Base-by-base conservation (phyloP, 2,797 vertebrate species). In the Liparis tanakae region DNA sequence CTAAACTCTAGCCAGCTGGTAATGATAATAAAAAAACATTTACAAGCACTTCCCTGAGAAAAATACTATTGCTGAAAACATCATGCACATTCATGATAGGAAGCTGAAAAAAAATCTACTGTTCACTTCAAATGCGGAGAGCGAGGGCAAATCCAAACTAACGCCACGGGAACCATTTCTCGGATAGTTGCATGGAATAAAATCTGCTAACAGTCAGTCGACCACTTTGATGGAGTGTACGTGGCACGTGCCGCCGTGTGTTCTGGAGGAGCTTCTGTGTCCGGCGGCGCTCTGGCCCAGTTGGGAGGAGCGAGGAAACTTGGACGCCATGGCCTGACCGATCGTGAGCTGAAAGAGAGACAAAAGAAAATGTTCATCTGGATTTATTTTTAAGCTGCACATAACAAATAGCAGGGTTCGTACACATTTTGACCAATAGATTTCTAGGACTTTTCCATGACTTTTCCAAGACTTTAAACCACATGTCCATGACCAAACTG, bases 221-320 rank as follows among this genome's bases (percentile, higher is more conserved):
- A 98, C 96, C 67, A 98, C 95, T 93, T 96, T 98, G 86, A 98
- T 96, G 64, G 97, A 95, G 78, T 96, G 96, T 64, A 95, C 43
- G 15, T 89, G 92, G 79, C 88, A 84, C 5, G 93, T 85, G 72
- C 89, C 67, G 15, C 89, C 90, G 54, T 90, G 76, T 85, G 89
- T 91, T 87, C 81, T 89, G 70, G 92, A 90, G 8, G 91, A 87
- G 69, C 93, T 91, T 81, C 78, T 86, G 59, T 84, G 84, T 18
- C 89, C 80, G 7, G 91, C 67, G 33, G 88, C 75, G 4, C 80
- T 87, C 20, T 89, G 91, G 80, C 88, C 88, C n/a, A 93, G 95
- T 64, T 95, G 91, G 70, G 94, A 65, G 33, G 94, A 90, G 66
- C 94, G 96, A 64, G 96, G 96, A 72, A 96, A 97, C 81, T 95